These are phyloP conservation scores for Paramormyrops hopkinsi DNA, from an alignment of 2,797 vertebrate genomes.

Conservation along the genomic window DNA sequence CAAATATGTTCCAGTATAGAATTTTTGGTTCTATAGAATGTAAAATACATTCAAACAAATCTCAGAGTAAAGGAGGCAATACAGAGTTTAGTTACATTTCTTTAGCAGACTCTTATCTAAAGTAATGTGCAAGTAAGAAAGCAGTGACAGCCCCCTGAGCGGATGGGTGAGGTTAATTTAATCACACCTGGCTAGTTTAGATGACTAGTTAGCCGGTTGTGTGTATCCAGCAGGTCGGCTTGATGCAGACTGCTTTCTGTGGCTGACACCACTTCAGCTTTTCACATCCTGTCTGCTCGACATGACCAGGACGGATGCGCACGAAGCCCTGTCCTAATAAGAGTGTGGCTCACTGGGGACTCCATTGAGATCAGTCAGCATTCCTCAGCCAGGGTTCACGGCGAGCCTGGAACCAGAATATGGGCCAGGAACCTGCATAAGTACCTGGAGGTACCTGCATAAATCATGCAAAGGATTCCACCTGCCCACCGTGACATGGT, in stretches of 20 bases:
- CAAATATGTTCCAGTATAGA: not conserved
- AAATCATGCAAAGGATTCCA: not conserved
- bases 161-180: not conserved
- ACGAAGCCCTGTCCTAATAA: not conserved
- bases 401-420: not conserved
- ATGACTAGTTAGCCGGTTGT: not conserved
- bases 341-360: not conserved
- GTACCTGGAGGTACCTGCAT: not conserved
- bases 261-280: not conserved
- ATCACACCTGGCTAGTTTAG: not conserved
- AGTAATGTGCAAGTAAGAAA: not conserved
- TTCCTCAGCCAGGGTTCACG: not conserved
- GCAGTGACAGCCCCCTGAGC: not conserved
- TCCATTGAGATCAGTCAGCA: not conserved
- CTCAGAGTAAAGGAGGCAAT: not conserved
- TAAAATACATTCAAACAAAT: not conserved
- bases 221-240: not conserved
- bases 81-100: not conserved
- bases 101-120: not conserved
- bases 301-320: not conserved
- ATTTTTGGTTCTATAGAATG: not conserved
- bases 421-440: not conserved
- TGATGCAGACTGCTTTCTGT: not conserved
- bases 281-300: not conserved
- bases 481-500: not conserved